Evolutionary conservation across 2,113 vertebrate genomes (phyloP).

Genomic region (Calyptomena viridis): DNA sequence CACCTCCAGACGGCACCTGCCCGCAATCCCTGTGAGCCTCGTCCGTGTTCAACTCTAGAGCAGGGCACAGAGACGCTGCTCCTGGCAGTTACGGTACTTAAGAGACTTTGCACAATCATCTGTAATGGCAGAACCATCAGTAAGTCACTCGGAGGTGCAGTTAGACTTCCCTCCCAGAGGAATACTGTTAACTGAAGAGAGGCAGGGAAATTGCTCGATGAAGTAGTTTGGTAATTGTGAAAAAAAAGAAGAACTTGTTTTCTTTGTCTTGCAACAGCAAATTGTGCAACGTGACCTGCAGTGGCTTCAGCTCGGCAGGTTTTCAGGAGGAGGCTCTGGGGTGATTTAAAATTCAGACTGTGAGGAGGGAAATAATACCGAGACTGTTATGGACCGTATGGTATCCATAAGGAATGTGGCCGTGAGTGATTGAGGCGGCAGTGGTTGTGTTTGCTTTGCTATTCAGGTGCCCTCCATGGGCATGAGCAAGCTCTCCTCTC

Average conservation of each 20-base stretch:
- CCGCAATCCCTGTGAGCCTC: accelerated
- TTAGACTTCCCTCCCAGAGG: neutral
- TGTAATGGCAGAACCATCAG: neutral
- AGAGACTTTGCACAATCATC: neutral
- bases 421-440: neutral
- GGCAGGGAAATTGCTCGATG: constrained; percentile 39
- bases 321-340: neutral
- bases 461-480: accelerated
- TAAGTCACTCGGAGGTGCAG: neutral
- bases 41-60: neutral
- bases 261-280: constrained; percentile 47
- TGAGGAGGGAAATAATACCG: neutral
- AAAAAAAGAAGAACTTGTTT: constrained; percentile 68
- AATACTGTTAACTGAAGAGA: constrained; percentile 42
- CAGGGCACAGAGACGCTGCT: neutral
- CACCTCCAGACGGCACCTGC: accelerated
- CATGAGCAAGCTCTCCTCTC: neutral
- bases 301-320: neutral
- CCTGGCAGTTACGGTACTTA: neutral
- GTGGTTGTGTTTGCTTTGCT: neutral
- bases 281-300: constrained; percentile 35
- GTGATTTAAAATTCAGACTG: neutral
- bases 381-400: neutral
- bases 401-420: neutral
- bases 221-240: constrained; percentile 50